A percentile compares a stretch with the other conserved stretches of the same genome.
Conservation (phyloP, 1,140 invertebrate genomes). For the Pseudomyrmex dendroicus region DNA sequence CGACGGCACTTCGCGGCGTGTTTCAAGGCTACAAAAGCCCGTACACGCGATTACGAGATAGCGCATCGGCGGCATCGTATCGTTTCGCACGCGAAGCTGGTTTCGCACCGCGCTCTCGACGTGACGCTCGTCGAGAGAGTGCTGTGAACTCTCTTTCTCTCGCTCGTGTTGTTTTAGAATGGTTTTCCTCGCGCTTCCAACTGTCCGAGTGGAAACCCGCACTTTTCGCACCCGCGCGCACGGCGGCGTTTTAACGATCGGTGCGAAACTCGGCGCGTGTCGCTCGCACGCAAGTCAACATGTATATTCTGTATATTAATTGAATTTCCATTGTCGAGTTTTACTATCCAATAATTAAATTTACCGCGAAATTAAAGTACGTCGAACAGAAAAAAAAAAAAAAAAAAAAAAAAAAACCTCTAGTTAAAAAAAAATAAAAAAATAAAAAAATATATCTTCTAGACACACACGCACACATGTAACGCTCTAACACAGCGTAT, state of each 20-base stretch:
- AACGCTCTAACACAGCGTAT: too few relatives aligned
- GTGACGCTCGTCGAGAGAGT: slow-evolving; percentile 31
- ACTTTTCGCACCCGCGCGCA: slow-evolving; percentile 39
- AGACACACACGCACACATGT: too few relatives aligned
- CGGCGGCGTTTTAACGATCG: slow-evolving; percentile 46
- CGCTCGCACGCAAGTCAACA: slow-evolving; percentile 35
- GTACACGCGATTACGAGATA: slow-evolving; percentile 83
- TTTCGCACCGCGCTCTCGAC: slow-evolving; percentile 15
- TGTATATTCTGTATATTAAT: slow-evolving; percentile 38
- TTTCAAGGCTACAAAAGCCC: slow-evolving; percentile 75
- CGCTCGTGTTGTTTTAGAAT: slow-evolving; percentile 9
- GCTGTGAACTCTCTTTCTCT: slow-evolving; percentile 18
- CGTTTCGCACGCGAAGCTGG: slow-evolving; percentile 76
- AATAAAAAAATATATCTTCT: too few relatives aligned
- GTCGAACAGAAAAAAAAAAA: background rate
- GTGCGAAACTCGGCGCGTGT: slow-evolving; percentile 46
- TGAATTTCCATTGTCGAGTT: slow-evolving; percentile 43
- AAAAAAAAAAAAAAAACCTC: too few relatives aligned
- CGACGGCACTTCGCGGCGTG: slow-evolving; percentile 59
- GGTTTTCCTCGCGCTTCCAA: slow-evolving; percentile 41
- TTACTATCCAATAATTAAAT: slow-evolving; percentile 25
- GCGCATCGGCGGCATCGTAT: slow-evolving; percentile 73
- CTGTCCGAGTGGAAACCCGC: slow-evolving; percentile 36
- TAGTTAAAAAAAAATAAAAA: too few relatives aligned
- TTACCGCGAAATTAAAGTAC: slow-evolving; percentile 12